Evolutionary conservation across 1,140 invertebrate species (phyloP), one percentile per base, ranked within the genome.

Genomic region (Drosophila simulans): DNA sequence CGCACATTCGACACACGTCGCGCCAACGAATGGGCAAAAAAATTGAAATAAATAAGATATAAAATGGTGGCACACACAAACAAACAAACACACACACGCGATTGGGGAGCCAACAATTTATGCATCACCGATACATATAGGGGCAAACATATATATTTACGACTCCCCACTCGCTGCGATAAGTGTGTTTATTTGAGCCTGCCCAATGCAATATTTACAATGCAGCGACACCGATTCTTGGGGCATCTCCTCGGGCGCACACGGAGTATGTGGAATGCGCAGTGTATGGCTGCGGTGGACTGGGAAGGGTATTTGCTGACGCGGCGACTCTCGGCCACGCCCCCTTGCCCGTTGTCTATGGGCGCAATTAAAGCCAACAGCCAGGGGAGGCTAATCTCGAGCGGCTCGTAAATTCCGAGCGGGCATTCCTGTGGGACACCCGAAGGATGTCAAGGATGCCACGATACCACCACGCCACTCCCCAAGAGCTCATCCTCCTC

Each of bases 11-110:
- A 82, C 57, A 83, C 80, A 79, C 80, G 75, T 79, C 75, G 80
- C 69, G 71, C 65, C 51, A 70, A 75, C 75, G 76, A 75, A 79
- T 84, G 80, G 59, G 76, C 69, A 31, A 83, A 83, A 80, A 82
- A 86, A 88, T 88, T 88, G 83, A 86, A 86, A 86, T 86, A 88
- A 86, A 86, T 88, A 86, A 86, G 82, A 86, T 86, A 88, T 86
- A 88, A 86, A 86, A 78, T 64, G 60, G 65, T 52, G 54, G 69
- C 62, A 73, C 62, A 73, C 60, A 75, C 75, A 69, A 63, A 57
- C 72, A 69, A 62, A 68, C 59, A 74, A 71, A 69, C 66, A 54
- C n/a, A 17, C 15, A 58, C 20, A 13, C 22, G 13, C 52, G 51
- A 70, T 49, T 55, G 55, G 37, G 60, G 15, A 5, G 37, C 17